Conservation (phyloP, 1,140 invertebrate species). For the Dufourea novaeangliae region DNA sequence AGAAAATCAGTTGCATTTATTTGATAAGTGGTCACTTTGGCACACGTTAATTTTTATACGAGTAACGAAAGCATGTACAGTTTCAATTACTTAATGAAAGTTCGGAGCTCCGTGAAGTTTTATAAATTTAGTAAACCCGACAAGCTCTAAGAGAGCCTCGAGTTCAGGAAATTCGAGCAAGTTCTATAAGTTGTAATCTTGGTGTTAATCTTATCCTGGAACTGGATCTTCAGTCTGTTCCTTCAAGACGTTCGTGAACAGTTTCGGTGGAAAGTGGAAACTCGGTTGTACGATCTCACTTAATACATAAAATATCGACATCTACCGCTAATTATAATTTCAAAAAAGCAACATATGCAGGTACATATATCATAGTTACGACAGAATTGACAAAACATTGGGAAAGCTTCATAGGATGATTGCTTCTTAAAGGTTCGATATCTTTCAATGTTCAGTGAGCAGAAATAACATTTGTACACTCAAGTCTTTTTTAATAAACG, state of each 20-base stretch:
- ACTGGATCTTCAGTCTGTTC: neutral
- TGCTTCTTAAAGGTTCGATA: no score
- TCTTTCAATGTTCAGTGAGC: no score
- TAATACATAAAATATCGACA: neutral
- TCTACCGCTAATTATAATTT: neutral
- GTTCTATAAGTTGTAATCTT: constrained; percentile 14
- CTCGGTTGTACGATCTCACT: no score
- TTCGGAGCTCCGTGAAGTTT: neutral
- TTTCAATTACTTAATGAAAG: neutral
- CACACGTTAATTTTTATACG: no score
- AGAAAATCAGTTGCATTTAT: no score
- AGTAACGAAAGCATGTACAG: no score
- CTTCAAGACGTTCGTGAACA: neutral
- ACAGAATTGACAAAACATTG: no score
- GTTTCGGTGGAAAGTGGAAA: neutral
- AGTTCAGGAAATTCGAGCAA: neutral
- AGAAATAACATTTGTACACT: no score
- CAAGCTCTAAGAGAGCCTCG: neutral
- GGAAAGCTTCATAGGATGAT: no score
- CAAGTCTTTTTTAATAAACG: no score
- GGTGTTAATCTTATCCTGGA: neutral
- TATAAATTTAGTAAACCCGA: constrained; percentile 18
- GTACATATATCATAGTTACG: no score
- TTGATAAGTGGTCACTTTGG: no score
- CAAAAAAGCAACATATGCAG: neutral